phyloP scores from a whole-genome alignment of 35 echinoderm and acorn worm species.

The Ptychodera flava region DNA sequence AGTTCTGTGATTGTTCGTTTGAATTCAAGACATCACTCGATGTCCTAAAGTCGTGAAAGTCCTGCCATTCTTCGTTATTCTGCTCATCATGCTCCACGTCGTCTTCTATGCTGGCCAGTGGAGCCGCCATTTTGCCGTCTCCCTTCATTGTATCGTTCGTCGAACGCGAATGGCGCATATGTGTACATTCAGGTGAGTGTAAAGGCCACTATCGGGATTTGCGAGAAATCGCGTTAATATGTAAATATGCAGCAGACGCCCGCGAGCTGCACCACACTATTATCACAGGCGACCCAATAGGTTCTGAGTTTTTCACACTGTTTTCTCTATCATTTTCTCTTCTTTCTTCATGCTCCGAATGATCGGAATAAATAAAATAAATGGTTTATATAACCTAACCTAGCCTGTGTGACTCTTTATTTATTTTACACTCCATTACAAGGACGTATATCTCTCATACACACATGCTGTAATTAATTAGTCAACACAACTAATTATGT shows the following conservation, averaged over 20 bases:
- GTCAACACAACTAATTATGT: too few species aligned
- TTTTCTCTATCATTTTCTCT: background rate
- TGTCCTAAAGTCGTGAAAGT: slow-evolving; percentile 96
- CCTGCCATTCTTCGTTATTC: slow-evolving; percentile 90
- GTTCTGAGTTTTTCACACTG: too few species aligned
- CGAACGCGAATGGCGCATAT: background rate
- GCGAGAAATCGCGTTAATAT: background rate
- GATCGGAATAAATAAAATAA: background rate
- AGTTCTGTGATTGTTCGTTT: slow-evolving; percentile 72
- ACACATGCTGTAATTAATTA: too few species aligned
- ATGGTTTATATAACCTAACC: background rate
- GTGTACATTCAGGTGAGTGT: background rate
- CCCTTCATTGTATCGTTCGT: background rate
- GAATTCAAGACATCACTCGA: slow-evolving; percentile 91
- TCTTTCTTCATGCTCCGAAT: background rate
- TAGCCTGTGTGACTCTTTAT: too few species aligned
- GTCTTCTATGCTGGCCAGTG: background rate
- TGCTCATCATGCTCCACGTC: slow-evolving; percentile 78
- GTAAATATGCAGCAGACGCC: background rate
- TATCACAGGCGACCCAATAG: too few species aligned
- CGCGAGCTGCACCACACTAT: too few species aligned
- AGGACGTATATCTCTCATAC: too few species aligned
- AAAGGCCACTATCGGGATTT: background rate
- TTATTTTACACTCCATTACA: too few species aligned
- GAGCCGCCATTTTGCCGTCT: background rate